Conservation (phyloP, 2,888 invertebrate species). For the Schizotus pectinicornis region DNA sequence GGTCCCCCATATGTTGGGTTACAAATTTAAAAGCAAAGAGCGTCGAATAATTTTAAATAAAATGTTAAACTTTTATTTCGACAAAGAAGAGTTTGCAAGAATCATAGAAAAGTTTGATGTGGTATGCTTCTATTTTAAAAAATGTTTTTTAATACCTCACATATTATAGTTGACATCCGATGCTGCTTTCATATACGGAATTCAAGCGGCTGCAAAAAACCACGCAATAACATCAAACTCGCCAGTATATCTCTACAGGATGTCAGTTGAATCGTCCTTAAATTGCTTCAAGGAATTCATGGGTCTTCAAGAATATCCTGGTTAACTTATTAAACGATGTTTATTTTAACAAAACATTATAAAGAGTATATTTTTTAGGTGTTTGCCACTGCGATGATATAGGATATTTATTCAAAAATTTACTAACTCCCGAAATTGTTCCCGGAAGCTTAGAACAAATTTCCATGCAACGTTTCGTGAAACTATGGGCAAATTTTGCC, state of each 20-base stretch:
- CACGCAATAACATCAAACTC: not conserved
- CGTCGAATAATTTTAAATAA: not conserved
- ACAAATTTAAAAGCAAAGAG: not conserved
- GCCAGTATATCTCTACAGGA: not conserved
- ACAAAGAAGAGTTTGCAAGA: not conserved
- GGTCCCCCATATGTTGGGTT: not conserved
- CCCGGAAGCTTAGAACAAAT: not conserved
- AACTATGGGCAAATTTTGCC: slow-evolving; percentile 3
- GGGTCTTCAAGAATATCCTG: not conserved
- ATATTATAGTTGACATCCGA: not conserved
- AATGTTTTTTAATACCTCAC: not conserved
- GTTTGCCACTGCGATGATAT: not conserved
- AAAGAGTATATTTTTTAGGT: too few species aligned
- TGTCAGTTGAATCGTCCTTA: slow-evolving; percentile 1
- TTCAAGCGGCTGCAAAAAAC: not conserved
- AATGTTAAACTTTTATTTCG: not conserved
- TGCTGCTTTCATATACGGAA: not conserved
- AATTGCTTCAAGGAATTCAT: not conserved
- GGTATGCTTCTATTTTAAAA: too few species aligned
- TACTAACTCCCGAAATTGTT: not conserved
- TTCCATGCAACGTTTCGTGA: not conserved
- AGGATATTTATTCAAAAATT: slow-evolving; percentile 2
- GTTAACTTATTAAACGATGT: too few species aligned
- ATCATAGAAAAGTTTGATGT: too few species aligned
- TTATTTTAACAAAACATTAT: too few species aligned